Evolutionary conservation across 2,113 vertebrate species (phyloP), one percentile per base, ranked within the genome.

Genomic region (Amphilophus citrinellus): DNA sequence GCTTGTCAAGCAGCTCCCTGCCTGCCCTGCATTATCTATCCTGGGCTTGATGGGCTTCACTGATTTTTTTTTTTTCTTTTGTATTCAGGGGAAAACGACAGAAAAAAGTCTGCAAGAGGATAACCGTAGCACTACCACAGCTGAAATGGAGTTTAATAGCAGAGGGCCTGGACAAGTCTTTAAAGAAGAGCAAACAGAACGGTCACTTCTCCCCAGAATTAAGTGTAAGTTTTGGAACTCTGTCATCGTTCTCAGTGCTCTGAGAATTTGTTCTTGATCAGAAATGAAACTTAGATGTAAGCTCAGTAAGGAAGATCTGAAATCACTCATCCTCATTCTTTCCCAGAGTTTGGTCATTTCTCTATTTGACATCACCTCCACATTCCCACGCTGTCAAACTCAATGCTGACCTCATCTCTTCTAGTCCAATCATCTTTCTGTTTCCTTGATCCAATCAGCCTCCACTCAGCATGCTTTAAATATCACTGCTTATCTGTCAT

Each of bases 101-200:
- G 35, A 35, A 35, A 7, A 35, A 68, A 68, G 22, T 47, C 1
- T 0, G 24, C 39, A 47, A 47, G 39, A 68, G 39, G 44, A 68
- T 47, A 44, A 24, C 13, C 15, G 39, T 42, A 47, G 14, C 22
- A 27, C 39, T 68, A 5, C 39, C 44, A 65, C 37, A 44, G 37
- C 63, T 66, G 65, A 68, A 14, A 14, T 47, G 14, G 39, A 17
- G 2, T 42, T 44, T 66, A 14, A 10, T 3, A 15, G 14, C 65
- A 18, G 63, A 47, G 17, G 22, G n/a, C 0, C 2, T 44, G 10
- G 4, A 44, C 0, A 22, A 24, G n/a, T 0, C n/a, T 24, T 24
- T 44, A 13, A 66, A 65, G 20, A 20, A 22, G 0, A 2, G 0
- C 35, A 1, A 65, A 42, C 20, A 42, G 62, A 15, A 65, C 10